These are phyloP conservation scores for Buceros bicornis DNA, from an alignment of 2,797 vertebrate genomes.

Conservation along the genomic window DNA sequence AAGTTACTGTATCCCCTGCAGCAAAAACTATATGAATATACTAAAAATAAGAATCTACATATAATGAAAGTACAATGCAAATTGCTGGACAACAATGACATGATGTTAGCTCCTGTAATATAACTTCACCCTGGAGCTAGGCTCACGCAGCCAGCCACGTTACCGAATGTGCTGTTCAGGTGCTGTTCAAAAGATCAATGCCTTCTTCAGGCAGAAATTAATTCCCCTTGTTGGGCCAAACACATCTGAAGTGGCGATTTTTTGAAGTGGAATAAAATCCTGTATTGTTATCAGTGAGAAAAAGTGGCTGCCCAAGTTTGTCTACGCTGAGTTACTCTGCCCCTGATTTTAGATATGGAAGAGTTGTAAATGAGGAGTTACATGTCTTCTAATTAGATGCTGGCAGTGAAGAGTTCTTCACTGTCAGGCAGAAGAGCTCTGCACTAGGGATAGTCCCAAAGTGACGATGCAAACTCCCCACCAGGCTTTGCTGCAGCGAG, in stretches of 20 bases:
- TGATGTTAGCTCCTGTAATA: neutral
- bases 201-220: neutral
- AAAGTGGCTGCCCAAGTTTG: neutral
- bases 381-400: neutral
- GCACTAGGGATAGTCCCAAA: neutral
- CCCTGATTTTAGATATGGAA: neutral
- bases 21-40: neutral
- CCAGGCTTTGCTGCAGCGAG: neutral
- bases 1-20: neutral
- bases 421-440: neutral
- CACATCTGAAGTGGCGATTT: neutral
- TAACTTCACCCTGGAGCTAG: neutral
- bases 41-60: neutral
- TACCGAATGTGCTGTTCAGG: neutral
- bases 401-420: neutral
- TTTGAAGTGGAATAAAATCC: neutral
- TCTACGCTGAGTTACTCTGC: conserved; percentile 10
- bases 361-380: neutral
- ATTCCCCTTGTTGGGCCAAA: neutral
- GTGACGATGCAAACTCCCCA: neutral
- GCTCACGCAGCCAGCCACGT: neutral
- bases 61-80: neutral
- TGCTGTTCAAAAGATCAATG: neutral
- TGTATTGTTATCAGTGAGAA: neutral
- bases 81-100: neutral